phyloP scores from a whole-genome alignment of 2,888 invertebrate genomes.

The Nemoura dubitans region DNA sequence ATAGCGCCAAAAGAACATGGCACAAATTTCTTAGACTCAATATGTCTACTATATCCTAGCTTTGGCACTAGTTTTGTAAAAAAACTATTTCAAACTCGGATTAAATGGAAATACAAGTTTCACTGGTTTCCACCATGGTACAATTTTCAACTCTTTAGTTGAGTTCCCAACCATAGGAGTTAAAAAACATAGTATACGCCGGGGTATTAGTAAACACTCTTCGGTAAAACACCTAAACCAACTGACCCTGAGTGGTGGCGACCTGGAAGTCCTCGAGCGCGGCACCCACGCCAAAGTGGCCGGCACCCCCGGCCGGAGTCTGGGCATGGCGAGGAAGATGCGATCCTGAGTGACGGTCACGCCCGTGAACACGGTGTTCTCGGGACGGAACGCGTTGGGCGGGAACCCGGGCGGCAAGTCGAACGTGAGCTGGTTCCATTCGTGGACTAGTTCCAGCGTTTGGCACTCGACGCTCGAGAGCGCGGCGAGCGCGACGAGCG shows the following conservation, averaged over 20 bases:
- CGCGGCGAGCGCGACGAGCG: conserved; percentile 32
- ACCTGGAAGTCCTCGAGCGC: conserved; percentile 56
- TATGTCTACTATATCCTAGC: no score
- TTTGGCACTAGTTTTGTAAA: no score
- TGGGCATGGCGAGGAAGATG: conserved; percentile 78
- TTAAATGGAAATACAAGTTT: no score
- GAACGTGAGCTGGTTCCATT: conserved; percentile 75
- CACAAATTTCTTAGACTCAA: no score
- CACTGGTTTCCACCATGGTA: no score
- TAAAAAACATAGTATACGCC: no score
- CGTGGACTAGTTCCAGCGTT: conserved; percentile 69
- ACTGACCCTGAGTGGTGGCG: conserved; percentile 43
- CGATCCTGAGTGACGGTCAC: conserved; percentile 76
- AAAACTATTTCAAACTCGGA: no score
- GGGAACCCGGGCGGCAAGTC: conserved; percentile 72
- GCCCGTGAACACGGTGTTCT: conserved; percentile 81
- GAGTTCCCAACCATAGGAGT: no score
- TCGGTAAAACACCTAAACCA: no score
- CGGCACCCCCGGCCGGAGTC: conserved; percentile 78
- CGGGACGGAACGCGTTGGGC: conserved; percentile 62
- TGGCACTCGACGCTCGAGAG: conserved; percentile 53
- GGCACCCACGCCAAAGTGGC: conserved; percentile 78
- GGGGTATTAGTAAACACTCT: no score
- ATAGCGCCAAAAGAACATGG: no score
- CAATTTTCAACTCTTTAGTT: no score